These are phyloP conservation scores for Zingel zingel DNA, from an alignment of 2,113 vertebrate species.

Conservation along the genomic window DNA sequence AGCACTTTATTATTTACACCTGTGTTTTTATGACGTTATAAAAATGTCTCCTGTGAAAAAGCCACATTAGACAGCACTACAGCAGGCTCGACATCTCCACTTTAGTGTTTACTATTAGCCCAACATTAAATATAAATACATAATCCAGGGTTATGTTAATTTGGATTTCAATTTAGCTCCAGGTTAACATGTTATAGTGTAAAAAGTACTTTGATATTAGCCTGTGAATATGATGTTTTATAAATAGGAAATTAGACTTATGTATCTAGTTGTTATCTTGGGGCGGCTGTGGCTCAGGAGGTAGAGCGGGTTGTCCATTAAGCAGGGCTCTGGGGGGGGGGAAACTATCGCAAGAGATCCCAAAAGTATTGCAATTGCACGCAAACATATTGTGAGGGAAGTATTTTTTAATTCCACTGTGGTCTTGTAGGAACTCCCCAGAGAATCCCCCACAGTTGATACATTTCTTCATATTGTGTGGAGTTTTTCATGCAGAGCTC, in stretches of 20 bases:
- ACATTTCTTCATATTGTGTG: slow-evolving; percentile 15
- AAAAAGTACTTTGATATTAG: background rate
- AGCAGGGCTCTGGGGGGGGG: background rate
- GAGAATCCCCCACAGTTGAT: slow-evolving; percentile 7
- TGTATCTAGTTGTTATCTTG: background rate
- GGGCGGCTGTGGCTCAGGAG: background rate
- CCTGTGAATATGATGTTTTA: background rate
- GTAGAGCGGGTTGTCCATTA: background rate
- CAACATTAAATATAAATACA: background rate
- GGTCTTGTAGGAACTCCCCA: slow-evolving; percentile 4
- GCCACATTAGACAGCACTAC: background rate
- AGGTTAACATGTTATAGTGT: background rate
- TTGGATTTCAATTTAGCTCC: background rate
- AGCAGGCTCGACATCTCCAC: background rate
- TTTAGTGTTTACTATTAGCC: background rate
- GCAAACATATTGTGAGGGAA: slow-evolving; percentile 25
- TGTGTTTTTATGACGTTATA: background rate
- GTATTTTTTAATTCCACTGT: slow-evolving; percentile 37
- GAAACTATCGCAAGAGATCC: slow-evolving; percentile 4
- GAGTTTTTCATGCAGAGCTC: slow-evolving; percentile 1
- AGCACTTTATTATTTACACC: background rate
- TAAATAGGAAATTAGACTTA: background rate
- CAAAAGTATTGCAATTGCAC: slow-evolving; percentile 18
- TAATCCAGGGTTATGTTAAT: slow-evolving; percentile 1
- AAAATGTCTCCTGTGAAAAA: background rate